Base-by-base conservation (phyloP, 2,113 vertebrate genomes). In the Xerus inauris region DNA sequence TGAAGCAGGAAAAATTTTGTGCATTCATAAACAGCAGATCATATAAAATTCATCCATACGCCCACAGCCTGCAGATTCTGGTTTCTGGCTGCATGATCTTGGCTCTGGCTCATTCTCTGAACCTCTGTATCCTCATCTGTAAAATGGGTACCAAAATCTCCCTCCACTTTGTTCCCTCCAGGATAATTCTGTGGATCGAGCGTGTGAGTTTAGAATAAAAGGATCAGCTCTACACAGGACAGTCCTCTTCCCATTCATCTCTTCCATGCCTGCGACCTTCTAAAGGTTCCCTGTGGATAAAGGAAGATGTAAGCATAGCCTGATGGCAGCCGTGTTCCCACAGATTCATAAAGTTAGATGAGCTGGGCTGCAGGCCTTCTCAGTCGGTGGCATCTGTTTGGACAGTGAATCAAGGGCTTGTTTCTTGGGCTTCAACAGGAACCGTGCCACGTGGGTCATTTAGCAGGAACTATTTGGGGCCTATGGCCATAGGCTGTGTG, bases 31-130 rank as follows among this genome's bases (percentile, higher is more conserved):
- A 14, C 10, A 49, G 59, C 12, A 38, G 51, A 3, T 38, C 40
- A 8, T 6, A 19, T 57, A 5, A 73, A 57, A 30, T 0, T 38
- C 42, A 51, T 11, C 19, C 3, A 1, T 12, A n/a, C 1, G 4
- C 24, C 22, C 38, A 1, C 3, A 0, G 28, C 26, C 72, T 19
- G 47, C 45, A 35, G 24, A 35, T 49, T 81, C 14, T 11, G 2
- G 51, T 17, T 87, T 69, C 32, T 7, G n/a, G 40, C 38, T 45
- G 19, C 0, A 6, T 13, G 51, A 51, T 30, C n/a, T 57, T 6
- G 32, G 54, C 4, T 9, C 77, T 65, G 1, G 0, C 24, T 51
- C 47, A 47, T 10, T 73, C 12, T 47, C 40, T 2, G 40, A 91
- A 76, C 45, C 28, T 94, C 38, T 40, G 22, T 38, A 91, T 91